phyloP scores from a whole-genome alignment of 2,797 vertebrate species.

The Betta splendens region DNA sequence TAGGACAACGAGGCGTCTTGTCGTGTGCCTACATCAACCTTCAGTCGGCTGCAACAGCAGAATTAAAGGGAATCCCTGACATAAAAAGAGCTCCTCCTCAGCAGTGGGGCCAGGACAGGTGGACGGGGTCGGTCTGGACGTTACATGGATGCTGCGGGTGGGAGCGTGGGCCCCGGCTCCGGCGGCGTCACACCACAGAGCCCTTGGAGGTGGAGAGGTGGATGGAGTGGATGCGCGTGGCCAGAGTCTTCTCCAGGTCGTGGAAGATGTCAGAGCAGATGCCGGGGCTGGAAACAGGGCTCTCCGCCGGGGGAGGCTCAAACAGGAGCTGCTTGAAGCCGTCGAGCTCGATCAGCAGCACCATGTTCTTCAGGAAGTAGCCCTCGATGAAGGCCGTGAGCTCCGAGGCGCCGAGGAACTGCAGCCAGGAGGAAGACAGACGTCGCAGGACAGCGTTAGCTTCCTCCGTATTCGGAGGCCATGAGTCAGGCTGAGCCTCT shows the following conservation, averaged over 20 bases:
- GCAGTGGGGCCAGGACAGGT: slow-evolving; percentile 7
- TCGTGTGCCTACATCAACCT: slow-evolving; percentile 13
- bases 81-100: slow-evolving; percentile 39
- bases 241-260: slow-evolving; percentile 96
- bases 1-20: slow-evolving; percentile 20
- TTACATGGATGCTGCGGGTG: slow-evolving; percentile 55
- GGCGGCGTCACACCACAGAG: slow-evolving; percentile 89
- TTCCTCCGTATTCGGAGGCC: too few relatives aligned
- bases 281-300: slow-evolving; percentile 81
- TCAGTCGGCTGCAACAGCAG: slow-evolving; percentile 23
- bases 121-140: slow-evolving; percentile 23
- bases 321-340: slow-evolving; percentile 96
- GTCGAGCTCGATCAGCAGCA: slow-evolving; percentile 96
- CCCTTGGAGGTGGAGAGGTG: slow-evolving; percentile 98
- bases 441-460: background rate
- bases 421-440: background rate
- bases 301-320: slow-evolving; percentile 85
- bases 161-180: slow-evolving; percentile 10
- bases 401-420: slow-evolving; percentile 95
- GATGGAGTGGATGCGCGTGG: slow-evolving; percentile 95
- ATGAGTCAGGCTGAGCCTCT: too few relatives aligned
- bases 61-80: slow-evolving; percentile 67
- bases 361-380: slow-evolving; percentile 99
- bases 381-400: slow-evolving; percentile 95
- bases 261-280: slow-evolving; percentile 88